Conservation (phyloP, 2,888 invertebrate species). For the Xestia sexstrigata region DNA sequence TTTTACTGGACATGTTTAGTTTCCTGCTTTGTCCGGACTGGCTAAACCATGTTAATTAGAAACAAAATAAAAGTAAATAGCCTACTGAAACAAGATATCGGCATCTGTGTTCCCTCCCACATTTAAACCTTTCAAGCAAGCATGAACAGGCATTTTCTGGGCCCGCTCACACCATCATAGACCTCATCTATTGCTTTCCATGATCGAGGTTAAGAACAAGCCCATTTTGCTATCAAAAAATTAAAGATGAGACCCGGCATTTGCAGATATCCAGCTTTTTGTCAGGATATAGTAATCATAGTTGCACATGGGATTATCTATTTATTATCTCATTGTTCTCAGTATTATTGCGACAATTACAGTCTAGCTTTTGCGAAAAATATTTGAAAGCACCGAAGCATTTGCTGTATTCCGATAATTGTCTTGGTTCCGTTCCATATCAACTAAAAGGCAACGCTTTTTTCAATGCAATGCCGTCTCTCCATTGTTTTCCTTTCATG, state of each 20-base stretch:
- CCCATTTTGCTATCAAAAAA: too few species aligned
- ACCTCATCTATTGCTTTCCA: too few species aligned
- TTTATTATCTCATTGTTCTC: neutral
- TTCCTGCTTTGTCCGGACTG: neutral
- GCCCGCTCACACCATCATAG: too few species aligned
- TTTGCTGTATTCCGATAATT: conserved; percentile 25
- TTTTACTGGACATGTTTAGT: neutral
- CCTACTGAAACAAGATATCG: neutral
- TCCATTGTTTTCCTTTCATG: conserved; percentile 35
- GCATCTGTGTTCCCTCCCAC: too few species aligned
- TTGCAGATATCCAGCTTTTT: too few species aligned
- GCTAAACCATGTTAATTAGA: too few species aligned
- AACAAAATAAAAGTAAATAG: neutral
- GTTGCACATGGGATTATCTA: too few species aligned
- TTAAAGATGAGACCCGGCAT: too few species aligned
- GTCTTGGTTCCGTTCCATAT: conserved; percentile 30
- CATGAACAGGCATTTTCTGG: too few species aligned
- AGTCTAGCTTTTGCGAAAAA: conserved; percentile 9
- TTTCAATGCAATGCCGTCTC: conserved; percentile 31
- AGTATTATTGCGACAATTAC: conserved; percentile 9
- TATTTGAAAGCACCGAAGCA: conserved; percentile 11
- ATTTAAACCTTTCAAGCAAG: too few species aligned
- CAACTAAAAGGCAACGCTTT: conserved; percentile 24
- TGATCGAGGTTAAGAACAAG: too few species aligned
- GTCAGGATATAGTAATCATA: neutral